Conservation (phyloP, 1,140 invertebrate species). For the Drosophila sproati region DNA sequence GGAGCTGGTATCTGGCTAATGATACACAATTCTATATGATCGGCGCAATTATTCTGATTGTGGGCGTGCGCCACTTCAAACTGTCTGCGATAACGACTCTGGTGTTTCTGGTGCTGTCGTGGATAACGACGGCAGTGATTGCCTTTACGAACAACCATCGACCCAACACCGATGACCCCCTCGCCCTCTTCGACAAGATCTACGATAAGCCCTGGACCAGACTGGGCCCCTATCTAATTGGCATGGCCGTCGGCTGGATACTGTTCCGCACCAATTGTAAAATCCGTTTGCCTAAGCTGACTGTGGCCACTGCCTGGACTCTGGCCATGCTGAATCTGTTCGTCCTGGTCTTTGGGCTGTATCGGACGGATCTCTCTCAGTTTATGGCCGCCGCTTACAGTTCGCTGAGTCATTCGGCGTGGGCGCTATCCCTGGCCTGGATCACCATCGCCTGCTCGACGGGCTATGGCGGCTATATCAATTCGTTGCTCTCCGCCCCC, state of each 20-base stretch:
- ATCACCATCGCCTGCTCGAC: slow-evolving; percentile 95
- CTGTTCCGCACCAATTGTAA: slow-evolving; percentile 93
- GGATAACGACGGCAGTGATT: slow-evolving; percentile 91
- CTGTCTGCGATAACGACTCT: slow-evolving; percentile 87
- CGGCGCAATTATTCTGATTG: slow-evolving; percentile 90
- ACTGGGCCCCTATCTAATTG: slow-evolving; percentile 92
- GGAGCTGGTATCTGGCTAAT: slow-evolving; percentile 95
- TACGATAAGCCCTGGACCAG: slow-evolving; percentile 95
- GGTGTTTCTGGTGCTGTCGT: slow-evolving; percentile 90
- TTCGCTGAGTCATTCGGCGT: slow-evolving; percentile 92
- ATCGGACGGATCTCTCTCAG: slow-evolving; percentile 89
- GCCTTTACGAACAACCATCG: slow-evolving; percentile 92
- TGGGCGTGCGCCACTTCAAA: slow-evolving; percentile 91
- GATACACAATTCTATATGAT: slow-evolving; percentile 94
- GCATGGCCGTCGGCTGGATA: slow-evolving; percentile 93
- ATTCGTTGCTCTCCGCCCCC: slow-evolving; percentile 90
- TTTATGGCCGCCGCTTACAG: slow-evolving; percentile 91
- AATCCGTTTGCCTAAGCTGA: slow-evolving; percentile 90
- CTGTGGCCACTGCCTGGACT: slow-evolving; percentile 89
- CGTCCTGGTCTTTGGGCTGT: slow-evolving; percentile 91
- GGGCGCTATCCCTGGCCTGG: slow-evolving; percentile 93
- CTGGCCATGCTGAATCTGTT: slow-evolving; percentile 88
- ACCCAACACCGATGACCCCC: slow-evolving; percentile 91
- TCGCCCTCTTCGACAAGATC: slow-evolving; percentile 94
- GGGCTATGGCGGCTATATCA: slow-evolving; percentile 92